Conservation (phyloP, 2,113 vertebrate species). For the Trichomycterus rosablanca region DNA sequence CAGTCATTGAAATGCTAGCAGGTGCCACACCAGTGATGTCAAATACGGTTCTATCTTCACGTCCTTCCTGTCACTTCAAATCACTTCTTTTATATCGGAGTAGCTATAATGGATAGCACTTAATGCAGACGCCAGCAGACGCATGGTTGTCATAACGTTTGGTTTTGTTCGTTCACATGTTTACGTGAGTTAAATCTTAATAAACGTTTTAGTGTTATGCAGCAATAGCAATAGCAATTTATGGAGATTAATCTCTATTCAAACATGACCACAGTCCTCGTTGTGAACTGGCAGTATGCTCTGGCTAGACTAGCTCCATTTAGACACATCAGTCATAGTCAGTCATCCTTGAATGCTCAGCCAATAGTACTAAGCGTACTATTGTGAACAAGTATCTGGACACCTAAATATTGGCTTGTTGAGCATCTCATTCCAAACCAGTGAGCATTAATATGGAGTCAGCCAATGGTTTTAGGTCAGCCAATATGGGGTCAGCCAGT, state of each 20-base stretch:
- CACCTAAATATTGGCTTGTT: no score
- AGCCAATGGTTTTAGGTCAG: no score
- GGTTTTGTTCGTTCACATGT: conserved; percentile 4
- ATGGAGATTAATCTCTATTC: conserved; percentile 2
- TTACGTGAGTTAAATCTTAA: conserved; percentile 11
- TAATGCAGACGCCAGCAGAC: conserved; percentile 15
- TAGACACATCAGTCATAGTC: no score
- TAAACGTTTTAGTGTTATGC: neutral
- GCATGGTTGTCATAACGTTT: conserved; percentile 12
- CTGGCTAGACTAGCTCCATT: no score
- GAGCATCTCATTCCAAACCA: no score
- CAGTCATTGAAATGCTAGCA: conserved; percentile 36
- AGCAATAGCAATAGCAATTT: neutral
- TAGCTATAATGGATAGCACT: conserved; percentile 22
- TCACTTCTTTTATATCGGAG: conserved; percentile 21
- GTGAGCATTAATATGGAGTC: no score
- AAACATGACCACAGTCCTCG: neutral
- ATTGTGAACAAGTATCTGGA: no score
- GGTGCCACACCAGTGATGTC: conserved; percentile 29
- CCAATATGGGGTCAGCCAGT: no score
- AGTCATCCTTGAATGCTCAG: no score
- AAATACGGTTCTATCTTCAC: conserved; percentile 28
- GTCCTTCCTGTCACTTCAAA: conserved; percentile 35
- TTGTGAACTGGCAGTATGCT: no score
- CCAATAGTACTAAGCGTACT: no score